Base-by-base conservation (phyloP, 2,113 vertebrate species). In the Clarias gariepinus region DNA sequence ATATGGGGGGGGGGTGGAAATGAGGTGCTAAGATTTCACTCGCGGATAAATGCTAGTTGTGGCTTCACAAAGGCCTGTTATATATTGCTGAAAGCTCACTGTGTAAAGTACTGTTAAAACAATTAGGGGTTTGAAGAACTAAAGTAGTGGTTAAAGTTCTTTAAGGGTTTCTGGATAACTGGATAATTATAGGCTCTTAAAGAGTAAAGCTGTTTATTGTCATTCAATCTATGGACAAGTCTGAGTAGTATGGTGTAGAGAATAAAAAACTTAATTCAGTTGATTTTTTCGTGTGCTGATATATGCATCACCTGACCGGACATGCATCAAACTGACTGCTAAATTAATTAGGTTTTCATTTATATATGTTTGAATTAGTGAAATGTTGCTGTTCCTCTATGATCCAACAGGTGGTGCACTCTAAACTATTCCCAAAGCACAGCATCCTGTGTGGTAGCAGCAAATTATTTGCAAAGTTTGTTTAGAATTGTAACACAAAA, bases 1-100 rank as follows among this genome's bases (percentile, higher is more conserved):
- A n/a, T n/a, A n/a, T n/a, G n/a, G 18, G 58, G 82, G 57, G 60
- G 63, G 63, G 61, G 53, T n/a, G 66, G 9, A 36, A 61, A 81
- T 23, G 63, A 81, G 25, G 60, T 30, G 36, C 58, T 30, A 1
- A 55, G 82, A 83, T 66, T 73, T 78, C 58, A 84, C 85, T 82
- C 60, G 80, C n/a, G 30, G 78, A 23, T 86, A 82, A 76, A 85
- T 81, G 81, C 83, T 85, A 9, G 61, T 8, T 47, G 81, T 47
- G 53, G 33, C 84, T 47, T 83, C 25, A 85, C 71, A 63, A 80
- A 63, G 25, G 19, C 83, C 36, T 47, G 21, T 33, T n/a, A 18
- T 73, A 57, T 57, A 47, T 87, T 47, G 81, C 57, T 58, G 53
- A 78, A 30, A 85, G 28, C 7, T 78, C 82, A 83, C 19, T 36